Conservation (phyloP, 1,140 invertebrate species). For the Ctenoplectra terminalis region DNA sequence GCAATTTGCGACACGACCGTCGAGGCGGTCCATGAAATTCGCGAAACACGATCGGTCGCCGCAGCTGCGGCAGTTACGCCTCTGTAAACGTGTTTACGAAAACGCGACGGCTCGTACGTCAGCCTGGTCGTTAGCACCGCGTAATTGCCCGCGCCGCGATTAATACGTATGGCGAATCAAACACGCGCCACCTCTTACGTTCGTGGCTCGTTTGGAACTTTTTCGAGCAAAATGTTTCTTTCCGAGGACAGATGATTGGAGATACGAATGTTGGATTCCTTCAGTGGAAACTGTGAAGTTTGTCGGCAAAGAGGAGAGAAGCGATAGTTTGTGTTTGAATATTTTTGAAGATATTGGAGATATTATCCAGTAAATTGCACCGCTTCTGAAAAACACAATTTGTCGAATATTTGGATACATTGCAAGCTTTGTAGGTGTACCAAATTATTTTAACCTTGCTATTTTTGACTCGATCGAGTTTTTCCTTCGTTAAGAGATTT, state of each 20-base stretch:
- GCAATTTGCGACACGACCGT: conserved; percentile 53
- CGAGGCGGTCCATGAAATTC: conserved; percentile 51
- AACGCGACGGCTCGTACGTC: conserved; percentile 51
- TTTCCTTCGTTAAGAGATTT: too few relatives aligned
- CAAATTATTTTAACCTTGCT: too few relatives aligned
- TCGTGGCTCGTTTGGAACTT: background rate
- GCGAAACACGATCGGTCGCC: conserved; percentile 27
- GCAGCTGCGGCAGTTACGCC: conserved; percentile 3
- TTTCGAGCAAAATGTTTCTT: conserved; percentile 30
- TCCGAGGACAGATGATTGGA: background rate
- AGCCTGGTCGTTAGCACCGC: conserved; percentile 52
- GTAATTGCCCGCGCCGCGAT: conserved; percentile 57
- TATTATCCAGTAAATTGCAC: too few relatives aligned
- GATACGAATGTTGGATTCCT: background rate
- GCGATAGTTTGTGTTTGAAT: too few relatives aligned
- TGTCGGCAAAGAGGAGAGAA: too few relatives aligned
- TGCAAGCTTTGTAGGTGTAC: too few relatives aligned
- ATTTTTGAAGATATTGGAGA: too few relatives aligned
- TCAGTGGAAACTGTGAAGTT: too few relatives aligned
- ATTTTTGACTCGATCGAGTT: too few relatives aligned
- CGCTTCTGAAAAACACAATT: too few relatives aligned
- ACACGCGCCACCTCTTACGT: background rate
- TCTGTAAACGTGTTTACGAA: conserved; percentile 43
- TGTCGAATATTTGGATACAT: too few relatives aligned
- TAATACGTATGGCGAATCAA: conserved; percentile 48